A percentile compares a stretch with the other conserved stretches of the same genome.
These are phyloP conservation scores for Epinotia brunnichana DNA, from an alignment of 2,888 invertebrate species.

Conservation along the genomic window DNA sequence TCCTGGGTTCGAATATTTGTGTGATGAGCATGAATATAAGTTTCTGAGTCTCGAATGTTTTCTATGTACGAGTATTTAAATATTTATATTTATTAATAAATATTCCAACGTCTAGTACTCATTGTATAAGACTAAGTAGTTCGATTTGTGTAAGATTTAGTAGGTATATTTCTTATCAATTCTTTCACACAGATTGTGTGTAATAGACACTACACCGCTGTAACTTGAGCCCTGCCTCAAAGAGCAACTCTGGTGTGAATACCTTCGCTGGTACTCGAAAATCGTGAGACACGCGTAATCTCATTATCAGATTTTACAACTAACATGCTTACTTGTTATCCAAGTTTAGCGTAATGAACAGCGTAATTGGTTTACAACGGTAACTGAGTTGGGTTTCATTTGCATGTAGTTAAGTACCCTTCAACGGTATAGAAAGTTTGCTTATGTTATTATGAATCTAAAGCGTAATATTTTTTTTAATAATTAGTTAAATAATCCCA, in stretches of 20 bases:
- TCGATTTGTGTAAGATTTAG: too few relatives aligned
- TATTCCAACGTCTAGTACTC: too few relatives aligned
- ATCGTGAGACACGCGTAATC: conserved; percentile 20
- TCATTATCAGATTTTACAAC: conserved; percentile 28
- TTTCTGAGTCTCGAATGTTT: too few relatives aligned
- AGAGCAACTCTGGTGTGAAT: background rate
- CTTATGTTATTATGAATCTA: background rate
- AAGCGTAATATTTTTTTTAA: too few relatives aligned
- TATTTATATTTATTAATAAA: too few relatives aligned
- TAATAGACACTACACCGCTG: background rate
- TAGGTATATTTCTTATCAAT: background rate
- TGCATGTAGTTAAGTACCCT: background rate
- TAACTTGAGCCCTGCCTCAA: conserved; percentile 5
- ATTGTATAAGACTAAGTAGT: too few relatives aligned
- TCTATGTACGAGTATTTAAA: too few relatives aligned
- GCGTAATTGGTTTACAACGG: conserved; percentile 31
- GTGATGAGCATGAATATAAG: too few relatives aligned
- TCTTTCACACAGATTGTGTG: background rate
- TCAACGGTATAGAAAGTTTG: background rate
- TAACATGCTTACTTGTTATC: conserved; percentile 31
- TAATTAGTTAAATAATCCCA: too few relatives aligned
- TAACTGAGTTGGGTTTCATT: conserved; percentile 26
- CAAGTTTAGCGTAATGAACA: conserved; percentile 30
- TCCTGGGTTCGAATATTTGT: too few relatives aligned
- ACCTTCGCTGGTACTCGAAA: conserved; percentile 5